Percentiles rank a stretch among this genome's conserved stretches.
Evolutionary conservation across 2,113 vertebrate genomes (phyloP).

Genomic region (Chamaetylas fuelleborni): DNA sequence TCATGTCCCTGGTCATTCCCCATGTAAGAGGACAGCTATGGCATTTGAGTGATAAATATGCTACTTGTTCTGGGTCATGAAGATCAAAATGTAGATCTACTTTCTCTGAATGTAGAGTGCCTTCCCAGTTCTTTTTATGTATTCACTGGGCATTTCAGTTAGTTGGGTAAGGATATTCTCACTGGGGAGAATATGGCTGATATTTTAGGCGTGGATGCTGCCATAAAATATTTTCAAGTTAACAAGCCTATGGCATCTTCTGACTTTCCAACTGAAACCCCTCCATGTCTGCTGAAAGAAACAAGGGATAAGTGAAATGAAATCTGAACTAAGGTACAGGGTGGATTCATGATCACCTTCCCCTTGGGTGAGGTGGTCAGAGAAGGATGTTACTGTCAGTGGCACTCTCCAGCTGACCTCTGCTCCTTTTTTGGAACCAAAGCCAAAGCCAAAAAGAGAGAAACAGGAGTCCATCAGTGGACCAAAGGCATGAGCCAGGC

Average conservation of each 20-base stretch:
- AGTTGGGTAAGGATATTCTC: background rate
- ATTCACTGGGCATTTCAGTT: background rate
- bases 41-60: background rate
- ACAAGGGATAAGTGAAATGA: background rate
- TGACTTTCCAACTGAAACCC: background rate
- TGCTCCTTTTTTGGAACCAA: background rate
- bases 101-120: background rate
- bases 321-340: background rate
- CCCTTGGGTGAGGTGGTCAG: background rate
- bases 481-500: background rate
- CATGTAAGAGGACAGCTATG: background rate
- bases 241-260: background rate
- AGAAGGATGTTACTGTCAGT: background rate
- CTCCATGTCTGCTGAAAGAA: background rate
- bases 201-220: background rate
- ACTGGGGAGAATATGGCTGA: background rate
- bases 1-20: background rate
- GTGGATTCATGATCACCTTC: background rate
- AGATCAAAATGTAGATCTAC: background rate
- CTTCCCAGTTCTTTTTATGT: background rate
- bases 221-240: background rate
- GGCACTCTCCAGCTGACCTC: background rate
- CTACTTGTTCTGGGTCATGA: background rate
- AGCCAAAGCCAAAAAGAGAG: background rate
- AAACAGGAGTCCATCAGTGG: background rate